These are phyloP conservation scores for Drosophila gunungcola DNA, from an alignment of 1,140 invertebrate genomes.

Conservation along the genomic window DNA sequence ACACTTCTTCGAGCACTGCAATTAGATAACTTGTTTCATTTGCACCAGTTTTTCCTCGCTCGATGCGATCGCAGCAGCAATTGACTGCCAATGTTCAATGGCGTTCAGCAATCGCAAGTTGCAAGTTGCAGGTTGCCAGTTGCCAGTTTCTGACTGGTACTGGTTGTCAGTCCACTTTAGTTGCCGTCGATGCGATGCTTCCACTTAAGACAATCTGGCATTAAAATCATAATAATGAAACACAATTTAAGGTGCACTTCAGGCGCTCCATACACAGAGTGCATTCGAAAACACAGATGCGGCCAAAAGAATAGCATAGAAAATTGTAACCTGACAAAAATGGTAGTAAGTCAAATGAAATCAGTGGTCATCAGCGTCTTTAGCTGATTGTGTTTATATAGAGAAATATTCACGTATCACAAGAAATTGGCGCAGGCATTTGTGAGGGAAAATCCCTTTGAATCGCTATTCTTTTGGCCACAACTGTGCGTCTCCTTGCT, in stretches of 20 bases:
- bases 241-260: constrained; percentile 77
- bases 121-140: constrained; percentile 30
- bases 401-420: too few relatives aligned
- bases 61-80: constrained; percentile 40
- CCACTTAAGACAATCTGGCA: constrained; percentile 70
- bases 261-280: constrained; percentile 20
- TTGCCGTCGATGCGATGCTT: constrained; percentile 41
- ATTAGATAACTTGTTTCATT: constrained; percentile 83
- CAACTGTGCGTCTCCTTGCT: constrained; percentile 7
- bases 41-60: constrained; percentile 70
- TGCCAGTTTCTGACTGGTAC: constrained; percentile 23
- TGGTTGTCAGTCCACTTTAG: constrained; percentile 31
- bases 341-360: too few relatives aligned
- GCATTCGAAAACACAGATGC: constrained; percentile 7
- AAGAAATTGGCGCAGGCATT: too few relatives aligned
- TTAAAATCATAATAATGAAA: constrained; percentile 82
- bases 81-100: constrained; percentile 83
- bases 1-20: constrained; percentile 72
- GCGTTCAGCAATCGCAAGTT: constrained; percentile 58
- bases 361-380: too few relatives aligned
- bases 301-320: background rate
- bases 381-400: too few relatives aligned
- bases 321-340: too few relatives aligned
- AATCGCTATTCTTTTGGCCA: constrained; percentile 4
- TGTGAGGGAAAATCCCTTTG: background rate